phyloP scores from a whole-genome alignment of 2,797 vertebrate genomes.

The Chaetophractus vellerosus region DNA sequence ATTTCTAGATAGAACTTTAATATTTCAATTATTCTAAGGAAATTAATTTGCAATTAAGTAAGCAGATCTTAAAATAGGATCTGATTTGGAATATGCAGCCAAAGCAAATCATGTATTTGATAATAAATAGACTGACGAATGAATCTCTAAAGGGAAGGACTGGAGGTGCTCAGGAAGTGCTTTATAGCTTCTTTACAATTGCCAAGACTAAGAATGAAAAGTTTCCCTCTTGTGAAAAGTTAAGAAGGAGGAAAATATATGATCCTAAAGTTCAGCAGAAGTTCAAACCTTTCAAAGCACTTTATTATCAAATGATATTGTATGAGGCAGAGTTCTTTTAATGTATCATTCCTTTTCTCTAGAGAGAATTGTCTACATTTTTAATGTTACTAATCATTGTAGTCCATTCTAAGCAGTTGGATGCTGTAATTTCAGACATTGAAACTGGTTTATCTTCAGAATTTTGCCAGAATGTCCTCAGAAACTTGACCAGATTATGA shows the following conservation, averaged over 20 bases:
- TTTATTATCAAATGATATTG: not conserved
- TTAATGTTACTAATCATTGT: not conserved
- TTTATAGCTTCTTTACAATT: not conserved
- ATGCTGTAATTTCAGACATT: conserved; percentile 44
- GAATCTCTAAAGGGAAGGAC: not conserved
- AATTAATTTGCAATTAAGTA: conserved; percentile 77
- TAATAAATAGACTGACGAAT: not conserved
- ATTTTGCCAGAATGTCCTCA: not conserved
- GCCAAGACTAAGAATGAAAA: not conserved
- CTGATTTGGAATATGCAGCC: not conserved
- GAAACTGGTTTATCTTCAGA: conserved; percentile 57
- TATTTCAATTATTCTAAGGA: conserved; percentile 71
- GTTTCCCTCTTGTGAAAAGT: conserved; percentile 16
- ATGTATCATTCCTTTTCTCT: not conserved
- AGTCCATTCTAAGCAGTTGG: not conserved
- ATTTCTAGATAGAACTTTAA: conserved; percentile 48
- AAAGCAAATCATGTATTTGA: not conserved
- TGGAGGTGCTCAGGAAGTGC: not conserved
- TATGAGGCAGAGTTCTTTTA: not conserved
- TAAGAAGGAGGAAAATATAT: not conserved
- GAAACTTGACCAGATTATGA: not conserved
- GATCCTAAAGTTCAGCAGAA: not conserved
- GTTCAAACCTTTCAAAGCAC: not conserved
- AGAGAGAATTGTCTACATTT: not conserved
- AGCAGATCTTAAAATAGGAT: not conserved